Percentiles rank a stretch among this genome's conserved stretches.
These are phyloP conservation scores for Gila orcuttii DNA, from an alignment of 2,113 vertebrate genomes.

Conservation along the genomic window DNA sequence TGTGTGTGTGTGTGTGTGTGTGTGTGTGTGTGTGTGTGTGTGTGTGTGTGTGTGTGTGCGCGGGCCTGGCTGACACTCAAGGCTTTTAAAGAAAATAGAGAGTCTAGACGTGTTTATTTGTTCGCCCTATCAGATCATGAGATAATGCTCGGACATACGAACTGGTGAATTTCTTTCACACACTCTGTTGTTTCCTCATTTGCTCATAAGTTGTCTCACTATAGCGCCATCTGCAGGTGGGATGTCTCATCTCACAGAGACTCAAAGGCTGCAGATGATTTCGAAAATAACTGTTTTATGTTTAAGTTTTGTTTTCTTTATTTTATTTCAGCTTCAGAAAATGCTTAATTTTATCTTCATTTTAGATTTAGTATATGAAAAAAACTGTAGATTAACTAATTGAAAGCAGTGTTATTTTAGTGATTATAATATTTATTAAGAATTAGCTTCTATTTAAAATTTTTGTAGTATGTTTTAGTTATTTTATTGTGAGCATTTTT, in stretches of 20 bases:
- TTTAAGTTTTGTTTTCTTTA: not conserved
- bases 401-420: not conserved
- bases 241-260: not conserved
- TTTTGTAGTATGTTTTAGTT: not conserved
- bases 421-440: not conserved
- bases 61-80: not conserved
- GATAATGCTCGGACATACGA: not conserved
- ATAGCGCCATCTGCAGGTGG: slow-evolving; percentile 3
- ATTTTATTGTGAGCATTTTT: not conserved
- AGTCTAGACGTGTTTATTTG: slow-evolving; percentile 13
- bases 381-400: not conserved
- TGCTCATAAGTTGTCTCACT: not conserved
- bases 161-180: not conserved
- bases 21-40: not conserved
- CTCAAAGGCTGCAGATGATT: not conserved
- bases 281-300: not conserved
- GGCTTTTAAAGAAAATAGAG: slow-evolving; percentile 18
- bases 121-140: slow-evolving; percentile 29
- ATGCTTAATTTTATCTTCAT: not conserved
- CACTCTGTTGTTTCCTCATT: not conserved
- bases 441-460: not conserved
- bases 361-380: not conserved
- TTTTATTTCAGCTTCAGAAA: not conserved
- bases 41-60: slow-evolving; percentile 11
- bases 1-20: no score